phyloP scores from a whole-genome alignment of 1,140 invertebrate species.

The Papilio helenus region DNA sequence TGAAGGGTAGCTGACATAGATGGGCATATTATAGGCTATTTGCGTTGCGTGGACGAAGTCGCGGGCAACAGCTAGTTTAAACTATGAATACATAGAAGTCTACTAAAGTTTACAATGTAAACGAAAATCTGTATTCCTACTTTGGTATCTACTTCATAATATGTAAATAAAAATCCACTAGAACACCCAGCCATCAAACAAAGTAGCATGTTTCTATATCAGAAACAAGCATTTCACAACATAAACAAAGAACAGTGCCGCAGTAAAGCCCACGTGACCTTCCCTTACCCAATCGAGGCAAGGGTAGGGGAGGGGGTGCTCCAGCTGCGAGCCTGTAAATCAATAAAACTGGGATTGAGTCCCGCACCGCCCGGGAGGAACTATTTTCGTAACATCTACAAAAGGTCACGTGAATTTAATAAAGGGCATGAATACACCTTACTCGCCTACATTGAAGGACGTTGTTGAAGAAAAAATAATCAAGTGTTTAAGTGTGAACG shows the following conservation, averaged over 20 bases:
- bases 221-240: not conserved
- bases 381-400: constrained; percentile 3
- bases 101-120: too few relatives aligned
- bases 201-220: not conserved
- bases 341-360: constrained; percentile 28
- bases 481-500: too few relatives aligned
- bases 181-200: not conserved
- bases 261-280: not conserved
- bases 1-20: too few relatives aligned
- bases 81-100: too few relatives aligned
- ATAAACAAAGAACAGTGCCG: constrained; percentile 9
- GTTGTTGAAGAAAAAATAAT: not conserved
- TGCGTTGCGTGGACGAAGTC: too few relatives aligned
- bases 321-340: constrained; percentile 27
- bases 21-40: too few relatives aligned
- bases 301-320: not conserved
- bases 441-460: not conserved
- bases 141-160: too few relatives aligned
- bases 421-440: not conserved
- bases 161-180: not conserved
- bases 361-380: constrained; percentile 6
- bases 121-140: too few relatives aligned
- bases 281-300: not conserved
- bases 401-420: constrained; percentile 3
- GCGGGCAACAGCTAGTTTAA: too few relatives aligned